Conservation (phyloP, 2,797 vertebrate genomes). For the Myripristis jacobus region DNA sequence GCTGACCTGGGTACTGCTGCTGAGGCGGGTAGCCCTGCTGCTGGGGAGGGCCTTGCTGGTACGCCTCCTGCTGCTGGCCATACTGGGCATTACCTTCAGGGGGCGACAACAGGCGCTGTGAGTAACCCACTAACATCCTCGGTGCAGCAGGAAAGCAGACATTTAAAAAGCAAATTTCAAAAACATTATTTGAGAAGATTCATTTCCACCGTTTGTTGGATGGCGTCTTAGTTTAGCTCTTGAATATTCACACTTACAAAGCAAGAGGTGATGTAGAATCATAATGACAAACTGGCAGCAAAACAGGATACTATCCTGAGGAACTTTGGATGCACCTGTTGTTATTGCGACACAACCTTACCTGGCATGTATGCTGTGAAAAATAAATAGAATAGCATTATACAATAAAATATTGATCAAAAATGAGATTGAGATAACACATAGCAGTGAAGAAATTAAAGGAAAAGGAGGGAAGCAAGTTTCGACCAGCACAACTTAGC, state of each 20-base stretch:
- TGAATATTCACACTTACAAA: neutral
- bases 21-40: conserved; percentile 96
- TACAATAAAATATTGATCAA: neutral
- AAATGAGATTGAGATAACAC: conserved; percentile 5
- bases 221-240: neutral
- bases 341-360: conserved; percentile 13
- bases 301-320: neutral
- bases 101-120: conserved; percentile 59
- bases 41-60: conserved; percentile 95
- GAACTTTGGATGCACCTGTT: neutral
- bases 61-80: conserved; percentile 95
- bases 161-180: neutral
- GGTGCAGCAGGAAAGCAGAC: conserved; percentile 10
- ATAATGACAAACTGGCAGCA: neutral
- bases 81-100: conserved; percentile 95
- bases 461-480: neutral
- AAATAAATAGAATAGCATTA: conserved; percentile 5
- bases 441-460: conserved; percentile 12
- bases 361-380: conserved; percentile 2
- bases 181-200: neutral
- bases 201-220: neutral
- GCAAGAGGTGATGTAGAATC: neutral
- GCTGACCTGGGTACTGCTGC: conserved; percentile 91
- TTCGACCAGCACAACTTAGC: neutral
- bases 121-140: conserved; percentile 25